These are phyloP conservation scores for Rhopalosiphum maidis DNA, from an alignment of 1,140 invertebrate species.

Conservation along the genomic window DNA sequence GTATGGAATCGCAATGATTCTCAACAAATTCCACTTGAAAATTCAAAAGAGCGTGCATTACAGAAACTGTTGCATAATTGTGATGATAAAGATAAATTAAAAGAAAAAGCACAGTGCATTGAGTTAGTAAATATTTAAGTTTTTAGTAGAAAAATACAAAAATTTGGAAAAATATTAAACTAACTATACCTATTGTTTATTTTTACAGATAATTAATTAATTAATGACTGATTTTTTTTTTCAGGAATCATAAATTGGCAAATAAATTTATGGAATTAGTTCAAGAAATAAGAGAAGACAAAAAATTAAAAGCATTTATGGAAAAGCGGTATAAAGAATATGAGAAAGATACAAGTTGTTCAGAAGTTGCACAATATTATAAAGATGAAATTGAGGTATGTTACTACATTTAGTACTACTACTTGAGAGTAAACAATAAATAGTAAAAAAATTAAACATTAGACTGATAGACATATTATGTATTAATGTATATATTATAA, in stretches of 20 bases:
- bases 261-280: constrained; percentile 49
- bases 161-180: neutral
- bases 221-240: neutral
- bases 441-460: neutral
- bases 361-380: neutral
- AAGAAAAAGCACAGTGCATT: constrained; percentile 42
- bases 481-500: neutral
- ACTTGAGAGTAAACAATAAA: neutral
- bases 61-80: constrained; percentile 28
- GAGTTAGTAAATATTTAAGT: constrained; percentile 10
- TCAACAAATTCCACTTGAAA: constrained; percentile 32
- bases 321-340: constrained; percentile 48
- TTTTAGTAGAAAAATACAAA: neutral
- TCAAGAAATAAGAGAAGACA: constrained; percentile 53
- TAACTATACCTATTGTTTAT: neutral
- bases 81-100: constrained; percentile 24
- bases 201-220: neutral
- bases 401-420: neutral
- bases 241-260: neutral
- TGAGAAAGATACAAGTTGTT: constrained; percentile 23
- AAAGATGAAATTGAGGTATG: constrained; percentile 38
- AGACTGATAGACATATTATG: neutral
- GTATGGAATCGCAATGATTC: constrained; percentile 26
- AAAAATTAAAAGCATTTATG: constrained; percentile 43
- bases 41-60: constrained; percentile 7